Conservation (phyloP, 2,113 vertebrate genomes). For the Tychaedon coryphoeus region DNA sequence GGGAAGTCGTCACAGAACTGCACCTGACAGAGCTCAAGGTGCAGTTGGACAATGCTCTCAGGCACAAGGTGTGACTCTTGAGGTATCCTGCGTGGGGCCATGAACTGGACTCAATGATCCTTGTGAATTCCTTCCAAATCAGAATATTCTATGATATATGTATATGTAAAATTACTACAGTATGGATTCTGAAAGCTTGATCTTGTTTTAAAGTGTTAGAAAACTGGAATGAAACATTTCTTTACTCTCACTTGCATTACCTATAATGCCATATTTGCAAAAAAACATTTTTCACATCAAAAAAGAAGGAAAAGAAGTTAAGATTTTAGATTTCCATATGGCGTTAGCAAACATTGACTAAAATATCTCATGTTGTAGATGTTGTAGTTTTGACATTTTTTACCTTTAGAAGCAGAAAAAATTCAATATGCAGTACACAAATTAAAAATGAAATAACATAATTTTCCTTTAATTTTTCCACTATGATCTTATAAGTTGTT, state of each 20-base stretch:
- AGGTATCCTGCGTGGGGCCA: not conserved
- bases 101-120: not conserved
- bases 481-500: not conserved
- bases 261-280: not conserved
- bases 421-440: not conserved
- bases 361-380: not conserved
- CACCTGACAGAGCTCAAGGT: not conserved
- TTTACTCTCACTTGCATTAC: not conserved
- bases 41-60: not conserved
- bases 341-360: not conserved
- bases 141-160: not conserved
- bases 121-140: not conserved
- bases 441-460: not conserved
- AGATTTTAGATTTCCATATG: not conserved
- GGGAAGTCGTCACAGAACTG: not conserved
- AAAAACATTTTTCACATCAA: not conserved
- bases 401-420: not conserved
- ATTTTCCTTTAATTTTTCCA: not conserved
- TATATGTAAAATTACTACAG: not conserved
- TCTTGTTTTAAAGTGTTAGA: not conserved
- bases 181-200: not conserved
- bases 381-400: not conserved
- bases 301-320: not conserved
- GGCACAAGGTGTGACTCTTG: not conserved
- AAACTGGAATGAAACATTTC: not conserved